Conservation (phyloP, 1,140 invertebrate genomes). For the Ephestia elutella region DNA sequence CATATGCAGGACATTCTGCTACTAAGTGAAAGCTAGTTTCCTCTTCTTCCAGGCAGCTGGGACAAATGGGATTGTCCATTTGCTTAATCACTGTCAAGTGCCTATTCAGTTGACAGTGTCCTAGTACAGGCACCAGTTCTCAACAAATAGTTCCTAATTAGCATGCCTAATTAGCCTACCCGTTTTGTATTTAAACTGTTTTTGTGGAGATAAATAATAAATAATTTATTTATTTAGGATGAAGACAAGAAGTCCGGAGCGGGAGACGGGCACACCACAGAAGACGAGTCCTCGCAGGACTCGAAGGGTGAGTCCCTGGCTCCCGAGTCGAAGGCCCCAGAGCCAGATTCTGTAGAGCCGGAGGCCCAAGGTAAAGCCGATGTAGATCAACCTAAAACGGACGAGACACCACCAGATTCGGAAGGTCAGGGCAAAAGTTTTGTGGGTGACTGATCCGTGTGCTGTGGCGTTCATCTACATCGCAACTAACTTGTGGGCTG, state of each 20-base stretch:
- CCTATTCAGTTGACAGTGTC: no score
- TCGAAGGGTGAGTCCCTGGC: conserved; percentile 67
- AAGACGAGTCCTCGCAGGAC: conserved; percentile 74
- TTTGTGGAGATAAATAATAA: no score
- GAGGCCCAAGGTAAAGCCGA: conserved; percentile 61
- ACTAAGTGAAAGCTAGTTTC: no score
- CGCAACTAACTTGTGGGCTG: conserved; percentile 51
- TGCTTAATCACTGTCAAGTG: no score
- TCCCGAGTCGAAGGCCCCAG: conserved; percentile 5
- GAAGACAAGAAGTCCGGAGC: conserved; percentile 68
- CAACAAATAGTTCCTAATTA: no score
- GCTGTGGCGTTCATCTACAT: conserved; percentile 53
- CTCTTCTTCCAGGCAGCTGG: no score
- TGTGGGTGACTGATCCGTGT: conserved; percentile 24
- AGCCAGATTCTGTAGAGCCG: conserved; percentile 37
- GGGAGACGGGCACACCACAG: conserved; percentile 66
- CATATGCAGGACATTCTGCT: no score
- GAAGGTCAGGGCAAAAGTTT: conserved; percentile 45
- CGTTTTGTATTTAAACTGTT: no score
- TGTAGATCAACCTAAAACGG: conserved; percentile 54
- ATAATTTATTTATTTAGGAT: conserved; percentile 39
- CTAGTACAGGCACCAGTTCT: no score
- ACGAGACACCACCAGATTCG: conserved; percentile 21
- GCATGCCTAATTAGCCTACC: no score
- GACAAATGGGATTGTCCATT: no score